Percentiles rank a stretch among this genome's conserved stretches.
Conservation (phyloP, 2,888 invertebrate genomes). For the Apomyelois bistriatella region DNA sequence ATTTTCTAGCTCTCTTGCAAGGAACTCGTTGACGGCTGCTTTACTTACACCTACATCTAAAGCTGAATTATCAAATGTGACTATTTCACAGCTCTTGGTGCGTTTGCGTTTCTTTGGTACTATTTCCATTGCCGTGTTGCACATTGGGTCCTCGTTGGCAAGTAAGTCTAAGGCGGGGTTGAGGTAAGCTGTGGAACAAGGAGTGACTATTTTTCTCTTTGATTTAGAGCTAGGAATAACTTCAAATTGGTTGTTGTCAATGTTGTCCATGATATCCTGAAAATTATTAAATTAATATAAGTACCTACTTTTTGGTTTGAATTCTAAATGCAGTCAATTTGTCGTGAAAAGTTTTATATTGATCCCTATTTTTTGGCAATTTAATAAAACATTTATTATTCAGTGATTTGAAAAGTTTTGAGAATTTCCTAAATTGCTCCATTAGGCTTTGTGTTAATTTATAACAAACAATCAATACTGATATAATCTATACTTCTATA, state of each 20-base stretch:
- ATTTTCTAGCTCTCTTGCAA: constrained; percentile 63
- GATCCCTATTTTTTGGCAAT: too few species aligned
- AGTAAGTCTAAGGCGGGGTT: constrained; percentile 70
- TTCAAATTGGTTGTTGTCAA: constrained; percentile 73
- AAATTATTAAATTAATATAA: neutral
- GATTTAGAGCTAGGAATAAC: constrained; percentile 50
- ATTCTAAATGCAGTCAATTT: too few species aligned
- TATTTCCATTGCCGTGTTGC: constrained; percentile 73
- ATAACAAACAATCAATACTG: too few species aligned
- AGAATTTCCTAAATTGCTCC: too few species aligned
- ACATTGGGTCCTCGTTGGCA: constrained; percentile 70
- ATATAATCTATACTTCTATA: too few species aligned
- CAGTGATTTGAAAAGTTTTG: too few species aligned
- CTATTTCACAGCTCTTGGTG: constrained; percentile 58
- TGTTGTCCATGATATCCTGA: constrained; percentile 46
- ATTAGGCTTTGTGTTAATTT: too few species aligned
- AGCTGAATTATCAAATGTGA: constrained; percentile 65
- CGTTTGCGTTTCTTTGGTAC: constrained; percentile 59
- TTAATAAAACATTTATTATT: too few species aligned
- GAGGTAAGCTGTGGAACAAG: constrained; percentile 59
- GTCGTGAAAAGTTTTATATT: too few species aligned
- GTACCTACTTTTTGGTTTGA: too few species aligned
- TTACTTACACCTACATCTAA: constrained; percentile 62
- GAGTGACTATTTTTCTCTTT: constrained; percentile 61
- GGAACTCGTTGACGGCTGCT: constrained; percentile 56